These are phyloP conservation scores for Bombylius major DNA, from an alignment of 2,888 invertebrate species.

Conservation along the genomic window DNA sequence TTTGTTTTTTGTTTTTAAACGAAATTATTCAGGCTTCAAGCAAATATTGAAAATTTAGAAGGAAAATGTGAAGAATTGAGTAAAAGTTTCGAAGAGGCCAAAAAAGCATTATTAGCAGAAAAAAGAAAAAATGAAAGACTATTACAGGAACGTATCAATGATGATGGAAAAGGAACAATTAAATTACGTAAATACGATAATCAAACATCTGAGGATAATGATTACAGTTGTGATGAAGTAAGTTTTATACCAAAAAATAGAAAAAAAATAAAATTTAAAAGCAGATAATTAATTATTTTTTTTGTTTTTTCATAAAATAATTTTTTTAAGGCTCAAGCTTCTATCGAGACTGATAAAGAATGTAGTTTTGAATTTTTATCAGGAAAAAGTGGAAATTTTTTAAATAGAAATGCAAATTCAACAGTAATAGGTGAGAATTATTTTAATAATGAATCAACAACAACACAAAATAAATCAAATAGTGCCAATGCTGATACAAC, in stretches of 20 bases:
- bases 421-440: too few species aligned
- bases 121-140: slow-evolving; percentile 44
- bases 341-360: too few species aligned
- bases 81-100: slow-evolving; percentile 64
- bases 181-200: background rate
- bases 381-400: too few species aligned
- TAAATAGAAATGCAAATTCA: too few species aligned
- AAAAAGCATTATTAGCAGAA: slow-evolving; percentile 46
- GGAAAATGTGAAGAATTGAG: slow-evolving; percentile 71
- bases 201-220: background rate
- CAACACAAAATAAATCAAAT: background rate
- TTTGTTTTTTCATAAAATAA: too few species aligned
- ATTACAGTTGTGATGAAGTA: background rate
- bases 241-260: background rate
- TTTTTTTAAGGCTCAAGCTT: too few species aligned
- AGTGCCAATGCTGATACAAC: background rate
- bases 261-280: too few species aligned
- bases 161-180: slow-evolving; percentile 10
- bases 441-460: too few species aligned
- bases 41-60: slow-evolving; percentile 69
- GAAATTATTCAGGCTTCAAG: slow-evolving; percentile 43
- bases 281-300: too few species aligned
- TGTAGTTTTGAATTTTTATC: too few species aligned
- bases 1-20: background rate
- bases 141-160: slow-evolving; percentile 24